These are phyloP conservation scores for Barbus barbus DNA, from an alignment of 2,113 vertebrate species.

Conservation along the genomic window DNA sequence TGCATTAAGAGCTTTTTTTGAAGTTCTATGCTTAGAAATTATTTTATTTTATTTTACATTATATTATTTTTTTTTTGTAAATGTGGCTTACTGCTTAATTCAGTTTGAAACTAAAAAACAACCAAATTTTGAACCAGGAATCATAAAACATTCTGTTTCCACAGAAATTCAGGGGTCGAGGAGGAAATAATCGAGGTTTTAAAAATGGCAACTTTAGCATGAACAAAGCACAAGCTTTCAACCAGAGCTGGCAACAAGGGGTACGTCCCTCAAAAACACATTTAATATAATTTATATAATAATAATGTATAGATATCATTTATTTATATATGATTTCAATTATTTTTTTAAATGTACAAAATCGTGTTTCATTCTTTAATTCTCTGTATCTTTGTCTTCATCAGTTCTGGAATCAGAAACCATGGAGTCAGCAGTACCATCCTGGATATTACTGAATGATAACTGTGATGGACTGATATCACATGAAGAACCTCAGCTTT, in stretches of 20 bases:
- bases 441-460: constrained; percentile 96
- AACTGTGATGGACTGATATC: constrained; percentile 11
- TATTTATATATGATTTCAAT: too few species aligned
- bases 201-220: constrained; percentile 80
- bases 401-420: constrained; percentile 99
- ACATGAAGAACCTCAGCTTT: constrained; percentile 13
- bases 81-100: too few species aligned
- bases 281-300: too few species aligned
- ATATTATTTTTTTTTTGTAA: too few species aligned
- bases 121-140: not conserved
- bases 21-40: too few species aligned
- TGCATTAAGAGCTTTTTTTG: too few species aligned
- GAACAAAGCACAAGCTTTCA: constrained; percentile 87
- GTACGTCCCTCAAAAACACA: constrained; percentile 75
- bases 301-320: too few species aligned
- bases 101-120: too few species aligned
- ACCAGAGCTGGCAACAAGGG: constrained; percentile 99
- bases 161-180: constrained; percentile 52
- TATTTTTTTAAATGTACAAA: too few species aligned
- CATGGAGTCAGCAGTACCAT: constrained; percentile 99
- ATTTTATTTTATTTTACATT: too few species aligned
- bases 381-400: constrained; percentile 70
- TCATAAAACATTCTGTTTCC: too few species aligned
- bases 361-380: not conserved
- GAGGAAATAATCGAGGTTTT: constrained; percentile 79